Evolutionary conservation across 2,888 invertebrate genomes (phyloP).

Genomic region (Tribolium freemani): DNA sequence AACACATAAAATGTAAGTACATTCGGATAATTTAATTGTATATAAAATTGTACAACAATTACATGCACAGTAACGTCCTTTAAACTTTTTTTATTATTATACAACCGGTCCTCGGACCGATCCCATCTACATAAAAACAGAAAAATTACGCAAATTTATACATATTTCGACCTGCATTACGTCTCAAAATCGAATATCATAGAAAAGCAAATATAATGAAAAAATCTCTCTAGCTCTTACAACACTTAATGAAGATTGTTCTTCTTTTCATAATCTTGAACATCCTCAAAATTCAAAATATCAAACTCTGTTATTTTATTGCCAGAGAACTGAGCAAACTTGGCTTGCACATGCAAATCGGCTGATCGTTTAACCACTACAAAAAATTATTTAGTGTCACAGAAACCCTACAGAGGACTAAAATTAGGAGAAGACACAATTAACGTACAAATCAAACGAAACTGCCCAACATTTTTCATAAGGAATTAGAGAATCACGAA

Average conservation of each 20-base stretch:
- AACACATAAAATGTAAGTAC: conserved; percentile 33
- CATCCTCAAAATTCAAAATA: conserved; percentile 78
- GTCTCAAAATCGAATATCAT: conserved; percentile 16
- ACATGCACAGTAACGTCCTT: conserved; percentile 45
- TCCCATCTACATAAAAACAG: conserved; percentile 21
- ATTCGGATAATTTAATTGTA: conserved; percentile 15
- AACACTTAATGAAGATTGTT: conserved; percentile 21
- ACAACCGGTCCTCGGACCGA: not conserved
- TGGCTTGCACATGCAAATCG: conserved; percentile 68
- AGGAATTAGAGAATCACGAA: too few species aligned
- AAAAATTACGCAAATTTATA: conserved; percentile 30
- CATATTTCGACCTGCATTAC: conserved; percentile 15
- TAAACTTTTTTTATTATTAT: conserved; percentile 22
- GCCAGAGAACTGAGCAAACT: conserved; percentile 85
- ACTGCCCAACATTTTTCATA: too few species aligned
- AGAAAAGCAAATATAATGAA: conserved; percentile 31
- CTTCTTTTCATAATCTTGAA: conserved; percentile 70
- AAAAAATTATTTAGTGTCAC: conserved; percentile 46
- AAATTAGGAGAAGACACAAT: too few species aligned
- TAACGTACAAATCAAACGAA: too few species aligned
- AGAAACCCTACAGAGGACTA: too few species aligned
- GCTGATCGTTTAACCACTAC: conserved; percentile 66
- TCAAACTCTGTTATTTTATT: conserved; percentile 81
- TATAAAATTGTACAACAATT: conserved; percentile 53
- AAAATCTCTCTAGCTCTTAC: conserved; percentile 31